Conservation (phyloP, 2,113 vertebrate genomes). For the Chelonoidis abingdonii region DNA sequence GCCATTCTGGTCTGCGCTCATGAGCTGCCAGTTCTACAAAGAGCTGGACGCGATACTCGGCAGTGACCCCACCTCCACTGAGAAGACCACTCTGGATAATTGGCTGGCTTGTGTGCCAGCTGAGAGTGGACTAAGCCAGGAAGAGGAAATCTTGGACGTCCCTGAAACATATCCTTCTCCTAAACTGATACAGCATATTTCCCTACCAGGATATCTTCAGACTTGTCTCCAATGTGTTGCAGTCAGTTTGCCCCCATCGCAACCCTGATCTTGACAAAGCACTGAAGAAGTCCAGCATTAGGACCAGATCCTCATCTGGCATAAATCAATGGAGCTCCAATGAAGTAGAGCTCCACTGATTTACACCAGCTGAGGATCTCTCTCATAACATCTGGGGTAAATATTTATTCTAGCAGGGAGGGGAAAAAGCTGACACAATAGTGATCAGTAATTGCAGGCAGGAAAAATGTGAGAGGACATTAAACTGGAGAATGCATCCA, state of each 20-base stretch:
- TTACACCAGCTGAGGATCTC: neutral
- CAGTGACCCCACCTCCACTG: no score
- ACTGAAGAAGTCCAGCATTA: neutral
- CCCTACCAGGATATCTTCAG: neutral
- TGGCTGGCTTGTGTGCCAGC: no score
- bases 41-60: no score
- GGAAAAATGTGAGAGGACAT: neutral
- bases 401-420: neutral
- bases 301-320: neutral
- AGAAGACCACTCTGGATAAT: no score
- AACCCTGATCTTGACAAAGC: neutral
- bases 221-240: neutral
- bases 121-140: no score
- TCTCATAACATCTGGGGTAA: neutral
- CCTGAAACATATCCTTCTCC: neutral
- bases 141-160: no score
- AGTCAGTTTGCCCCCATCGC: neutral
- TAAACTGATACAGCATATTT: neutral
- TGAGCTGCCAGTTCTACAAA: no score
- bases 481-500: neutral
- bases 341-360: neutral
- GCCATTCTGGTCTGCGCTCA: no score
- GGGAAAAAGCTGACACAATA: neutral
- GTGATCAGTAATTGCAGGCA: neutral
- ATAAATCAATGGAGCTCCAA: neutral